Conservation (phyloP, 2,888 invertebrate genomes). For the Herminia tarsipennalis region DNA sequence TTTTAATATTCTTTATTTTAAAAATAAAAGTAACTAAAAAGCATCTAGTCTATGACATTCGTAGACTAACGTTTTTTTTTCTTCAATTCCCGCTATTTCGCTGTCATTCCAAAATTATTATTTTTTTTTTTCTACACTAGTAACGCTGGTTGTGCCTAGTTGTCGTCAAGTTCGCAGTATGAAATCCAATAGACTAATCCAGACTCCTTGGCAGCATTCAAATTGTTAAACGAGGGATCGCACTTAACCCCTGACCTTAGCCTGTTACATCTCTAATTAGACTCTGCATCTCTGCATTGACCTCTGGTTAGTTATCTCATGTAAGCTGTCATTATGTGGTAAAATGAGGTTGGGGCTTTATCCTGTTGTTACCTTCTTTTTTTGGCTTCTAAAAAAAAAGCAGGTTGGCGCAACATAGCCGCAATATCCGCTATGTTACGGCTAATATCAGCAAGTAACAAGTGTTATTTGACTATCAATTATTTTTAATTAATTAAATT, state of each 20-base stretch:
- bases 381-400: neutral
- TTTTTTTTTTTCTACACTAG: slow-evolving; percentile 11
- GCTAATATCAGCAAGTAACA: too few relatives aligned
- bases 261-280: slow-evolving; percentile 65
- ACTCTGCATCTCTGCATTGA: slow-evolving; percentile 68
- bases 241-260: slow-evolving; percentile 65
- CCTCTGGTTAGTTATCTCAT: slow-evolving; percentile 47
- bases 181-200: slow-evolving; percentile 39
- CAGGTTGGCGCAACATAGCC: too few relatives aligned
- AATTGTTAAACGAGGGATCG: slow-evolving; percentile 47
- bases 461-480: too few relatives aligned
- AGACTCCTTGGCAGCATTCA: slow-evolving; percentile 31
- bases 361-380: slow-evolving; percentile 11
- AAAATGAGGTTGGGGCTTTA: slow-evolving; percentile 9
- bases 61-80: slow-evolving; percentile 1
- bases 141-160: slow-evolving; percentile 1
- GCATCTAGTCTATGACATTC: neutral
- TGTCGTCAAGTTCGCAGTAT: slow-evolving; percentile 30
- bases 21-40: slow-evolving; percentile 4
- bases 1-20: slow-evolving; percentile 17
- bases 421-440: too few relatives aligned
- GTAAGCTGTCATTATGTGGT: slow-evolving; percentile 18
- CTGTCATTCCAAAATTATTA: neutral
- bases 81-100: too few relatives aligned
- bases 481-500: too few relatives aligned